Evolutionary conservation across 2,888 invertebrate species (phyloP).

Genomic region (Epicampocera succincta): DNA sequence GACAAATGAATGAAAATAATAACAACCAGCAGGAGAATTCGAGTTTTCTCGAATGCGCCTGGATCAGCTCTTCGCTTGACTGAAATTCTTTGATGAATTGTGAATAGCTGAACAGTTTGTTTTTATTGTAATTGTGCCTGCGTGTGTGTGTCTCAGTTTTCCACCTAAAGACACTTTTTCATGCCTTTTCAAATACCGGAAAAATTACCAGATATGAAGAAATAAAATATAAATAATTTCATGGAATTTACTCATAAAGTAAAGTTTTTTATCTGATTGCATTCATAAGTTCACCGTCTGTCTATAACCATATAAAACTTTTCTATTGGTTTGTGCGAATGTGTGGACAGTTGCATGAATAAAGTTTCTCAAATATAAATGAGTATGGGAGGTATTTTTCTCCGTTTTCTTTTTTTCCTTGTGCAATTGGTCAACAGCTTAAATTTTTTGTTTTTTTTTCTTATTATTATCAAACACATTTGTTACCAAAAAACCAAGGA

Average conservation of each 20-base stretch:
- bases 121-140: background rate
- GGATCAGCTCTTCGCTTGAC: conserved; percentile 43
- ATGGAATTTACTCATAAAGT: conserved; percentile 62
- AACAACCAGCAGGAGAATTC: background rate
- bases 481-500: conserved; percentile 5
- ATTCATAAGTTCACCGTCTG: conserved; percentile 44
- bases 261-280: conserved; percentile 57
- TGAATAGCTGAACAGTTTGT: conserved; percentile 42
- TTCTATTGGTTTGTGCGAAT: background rate
- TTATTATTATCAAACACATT: conserved; percentile 2
- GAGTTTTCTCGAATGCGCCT: background rate
- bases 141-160: background rate
- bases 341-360: conserved; percentile 1
- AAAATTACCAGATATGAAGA: conserved; percentile 51
- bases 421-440: conserved; percentile 34
- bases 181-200: conserved; percentile 55
- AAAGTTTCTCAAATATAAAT: conserved; percentile 1
- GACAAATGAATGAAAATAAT: background rate
- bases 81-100: conserved; percentile 59
- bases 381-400: conserved; percentile 58
- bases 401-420: too few species aligned
- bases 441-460: conserved; percentile 15
- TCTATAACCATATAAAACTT: conserved; percentile 13
- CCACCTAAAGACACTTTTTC: conserved; percentile 49
- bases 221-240: conserved; percentile 51